Evolutionary conservation across 1,140 invertebrate genomes (phyloP).

Genomic region (Anthonomus grandis): DNA sequence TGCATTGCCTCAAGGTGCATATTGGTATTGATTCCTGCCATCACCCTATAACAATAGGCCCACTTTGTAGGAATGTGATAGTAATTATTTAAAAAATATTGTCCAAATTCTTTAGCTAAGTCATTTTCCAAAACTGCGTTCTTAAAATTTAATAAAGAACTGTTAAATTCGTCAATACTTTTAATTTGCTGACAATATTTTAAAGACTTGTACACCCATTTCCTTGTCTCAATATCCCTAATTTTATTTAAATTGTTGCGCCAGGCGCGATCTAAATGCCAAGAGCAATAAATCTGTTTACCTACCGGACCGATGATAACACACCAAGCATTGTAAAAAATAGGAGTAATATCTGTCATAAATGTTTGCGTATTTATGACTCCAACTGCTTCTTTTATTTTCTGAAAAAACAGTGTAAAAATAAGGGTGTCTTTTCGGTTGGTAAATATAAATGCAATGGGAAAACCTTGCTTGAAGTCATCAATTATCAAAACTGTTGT

Average conservation of each 20-base stretch:
- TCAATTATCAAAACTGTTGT: slow-evolving; percentile 31
- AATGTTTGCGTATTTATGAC: slow-evolving; percentile 15
- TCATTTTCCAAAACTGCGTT: not conserved
- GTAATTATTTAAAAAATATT: slow-evolving; percentile 22
- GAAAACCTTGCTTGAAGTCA: slow-evolving; percentile 29
- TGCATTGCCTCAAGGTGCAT: slow-evolving; percentile 29
- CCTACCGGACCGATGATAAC: slow-evolving; percentile 16
- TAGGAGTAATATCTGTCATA: slow-evolving; percentile 25
- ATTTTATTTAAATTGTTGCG: slow-evolving; percentile 29
- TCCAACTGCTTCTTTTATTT: slow-evolving; percentile 18
- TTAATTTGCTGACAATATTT: slow-evolving; percentile 9
- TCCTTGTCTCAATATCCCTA: slow-evolving; percentile 13
- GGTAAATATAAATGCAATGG: slow-evolving; percentile 28
- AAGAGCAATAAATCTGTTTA: slow-evolving; percentile 21
- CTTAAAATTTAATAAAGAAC: not conserved
- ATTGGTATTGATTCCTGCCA: slow-evolving; percentile 21
- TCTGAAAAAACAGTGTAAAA: slow-evolving; percentile 20
- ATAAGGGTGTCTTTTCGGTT: slow-evolving; percentile 30
- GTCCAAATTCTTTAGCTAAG: slow-evolving; percentile 5
- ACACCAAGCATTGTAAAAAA: slow-evolving; percentile 26
- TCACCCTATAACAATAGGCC: slow-evolving; percentile 27
- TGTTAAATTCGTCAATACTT: not conserved
- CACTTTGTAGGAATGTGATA: slow-evolving; percentile 8
- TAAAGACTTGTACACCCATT: slow-evolving; percentile 19
- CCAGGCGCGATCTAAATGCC: slow-evolving; percentile 29